Evolutionary conservation across 2,797 vertebrate species (phyloP), one percentile per base, ranked within the genome.

Genomic region (Hippocampus kuda): DNA sequence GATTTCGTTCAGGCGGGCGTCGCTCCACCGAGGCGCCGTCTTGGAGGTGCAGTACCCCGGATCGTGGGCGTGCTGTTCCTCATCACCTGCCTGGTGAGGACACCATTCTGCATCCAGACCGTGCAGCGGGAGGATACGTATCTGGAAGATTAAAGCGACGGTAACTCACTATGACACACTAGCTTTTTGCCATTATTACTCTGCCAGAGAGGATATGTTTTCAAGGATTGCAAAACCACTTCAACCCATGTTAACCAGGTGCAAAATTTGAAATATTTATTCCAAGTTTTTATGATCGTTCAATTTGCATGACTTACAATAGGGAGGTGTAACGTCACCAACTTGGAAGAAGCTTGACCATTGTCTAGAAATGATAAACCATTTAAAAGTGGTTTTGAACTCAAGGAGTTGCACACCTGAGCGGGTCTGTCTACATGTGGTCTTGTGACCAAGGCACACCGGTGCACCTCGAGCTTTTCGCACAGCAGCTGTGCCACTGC

Each of bases 41-140:
- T 87, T 91, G 22, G 91, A 92, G 46, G 85, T 90, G 84, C 89
- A 83, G 82, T 87, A 91, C 0, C 91, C 91, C 0, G 88, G 89
- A 77, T 92, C 89, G 0, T 66, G 26, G 27, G 71, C 24, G 0
- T 86, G 82, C 79, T 91, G 82, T 65, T 89, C 88, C 44, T 90
- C 88, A 0, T 90, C 82, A 49, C 77, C 84, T 0, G 90, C 88
- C 64, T 90, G 77, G 70, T 89, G 87, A 62, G 90, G 88, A 27
- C 70, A 77, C 91, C 91, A 92, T 18, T 80, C 76, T 1, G 77
- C 74, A 20, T 84, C 82, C 70, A 92, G 76, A 1, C 90, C 90
- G 0, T 91, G 91, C 1, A 92, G 81, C 0, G 91, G 91, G 22
- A 92, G 79, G 27, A 92, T 18, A 7, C 76, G 62, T 67, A 92